Conservation (phyloP, 2,797 vertebrate species). For the Nannoperca australis region DNA sequence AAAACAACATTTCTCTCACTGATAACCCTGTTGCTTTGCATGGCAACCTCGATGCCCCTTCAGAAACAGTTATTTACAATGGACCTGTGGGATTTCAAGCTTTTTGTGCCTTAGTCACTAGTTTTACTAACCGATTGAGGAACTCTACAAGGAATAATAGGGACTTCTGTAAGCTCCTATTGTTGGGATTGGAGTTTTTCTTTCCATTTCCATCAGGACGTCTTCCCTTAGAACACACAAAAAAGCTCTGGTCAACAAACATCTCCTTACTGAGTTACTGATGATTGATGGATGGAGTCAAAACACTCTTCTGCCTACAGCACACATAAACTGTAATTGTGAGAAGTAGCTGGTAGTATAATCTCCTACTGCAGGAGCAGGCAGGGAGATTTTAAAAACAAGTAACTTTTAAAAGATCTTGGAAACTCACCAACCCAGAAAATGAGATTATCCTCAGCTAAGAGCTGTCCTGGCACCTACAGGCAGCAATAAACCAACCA, state of each 20-base stretch:
- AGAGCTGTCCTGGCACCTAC: slow-evolving; percentile 53
- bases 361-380: slow-evolving; percentile 29
- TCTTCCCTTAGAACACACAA: slow-evolving; percentile 18
- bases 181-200: slow-evolving; percentile 2
- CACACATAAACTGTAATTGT: slow-evolving; percentile 39
- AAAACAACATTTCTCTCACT: slow-evolving; percentile 69
- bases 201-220: slow-evolving; percentile 15
- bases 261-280: slow-evolving; percentile 34
- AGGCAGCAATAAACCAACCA: slow-evolving; percentile 56
- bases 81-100: slow-evolving; percentile 23
- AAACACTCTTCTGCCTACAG: slow-evolving; percentile 34
- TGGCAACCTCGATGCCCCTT: slow-evolving; percentile 30
- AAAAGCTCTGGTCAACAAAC: slow-evolving; percentile 28
- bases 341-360: slow-evolving; percentile 41
- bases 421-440: slow-evolving; percentile 52
- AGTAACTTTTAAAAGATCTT: slow-evolving; percentile 52
- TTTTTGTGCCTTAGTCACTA: slow-evolving; percentile 10
- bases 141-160: slow-evolving; percentile 4
- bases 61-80: slow-evolving; percentile 44
- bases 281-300: slow-evolving; percentile 46
- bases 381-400: slow-evolving; percentile 34
- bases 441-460: slow-evolving; percentile 55
- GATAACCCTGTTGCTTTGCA: slow-evolving; percentile 52
- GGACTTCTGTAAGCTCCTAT: not conserved
- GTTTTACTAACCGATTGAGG: slow-evolving; percentile 6